Evolutionary conservation across 1,140 invertebrate species (phyloP).

Genomic region (Delia radicum): DNA sequence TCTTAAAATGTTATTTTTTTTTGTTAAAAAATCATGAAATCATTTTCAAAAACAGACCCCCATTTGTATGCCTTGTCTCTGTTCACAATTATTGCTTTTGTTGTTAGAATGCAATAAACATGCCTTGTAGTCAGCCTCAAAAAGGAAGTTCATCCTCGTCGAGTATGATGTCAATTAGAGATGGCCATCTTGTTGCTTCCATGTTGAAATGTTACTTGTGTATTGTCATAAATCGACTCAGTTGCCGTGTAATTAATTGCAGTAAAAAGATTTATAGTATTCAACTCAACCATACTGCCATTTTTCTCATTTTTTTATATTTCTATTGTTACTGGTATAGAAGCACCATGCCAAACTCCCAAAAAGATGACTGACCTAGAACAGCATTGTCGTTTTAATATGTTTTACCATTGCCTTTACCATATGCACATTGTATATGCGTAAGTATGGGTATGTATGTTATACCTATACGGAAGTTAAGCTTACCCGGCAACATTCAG

Average conservation of each 20-base stretch:
- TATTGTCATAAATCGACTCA: conserved; percentile 10
- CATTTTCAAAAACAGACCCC: too few relatives aligned
- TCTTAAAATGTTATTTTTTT: too few relatives aligned
- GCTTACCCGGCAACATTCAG: neutral
- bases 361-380: neutral
- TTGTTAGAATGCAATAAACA: too few relatives aligned
- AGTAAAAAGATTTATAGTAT: conserved; percentile 5
- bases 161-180: conserved; percentile 19
- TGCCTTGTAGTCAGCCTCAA: neutral
- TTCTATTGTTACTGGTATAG: neutral
- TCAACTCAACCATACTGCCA: neutral
- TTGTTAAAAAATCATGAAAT: too few relatives aligned
- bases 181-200: conserved; percentile 18
- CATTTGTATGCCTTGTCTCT: too few relatives aligned
- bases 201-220: neutral
- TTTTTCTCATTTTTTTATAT: neutral
- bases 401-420: too few relatives aligned
- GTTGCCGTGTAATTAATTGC: conserved; percentile 20
- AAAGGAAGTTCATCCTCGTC: conserved; percentile 9
- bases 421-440: too few relatives aligned
- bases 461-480: neutral
- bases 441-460: neutral
- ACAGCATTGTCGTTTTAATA: neutral
- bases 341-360: neutral
- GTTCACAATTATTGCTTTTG: too few relatives aligned